These are phyloP conservation scores for Heteropelma amictum DNA, from an alignment of 2,888 invertebrate species.

Conservation along the genomic window DNA sequence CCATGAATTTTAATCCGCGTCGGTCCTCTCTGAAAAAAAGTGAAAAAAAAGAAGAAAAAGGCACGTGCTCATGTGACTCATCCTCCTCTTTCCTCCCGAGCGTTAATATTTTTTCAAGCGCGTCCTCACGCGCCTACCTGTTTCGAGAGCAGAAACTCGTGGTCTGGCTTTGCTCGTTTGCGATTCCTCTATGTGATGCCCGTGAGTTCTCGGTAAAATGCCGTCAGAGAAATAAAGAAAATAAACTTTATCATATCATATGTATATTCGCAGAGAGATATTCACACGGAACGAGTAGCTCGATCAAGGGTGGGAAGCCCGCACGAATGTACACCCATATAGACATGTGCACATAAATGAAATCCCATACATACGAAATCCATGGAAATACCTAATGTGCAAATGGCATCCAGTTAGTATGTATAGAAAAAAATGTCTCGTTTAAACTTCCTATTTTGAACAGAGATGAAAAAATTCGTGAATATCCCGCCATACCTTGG, in stretches of 20 bases:
- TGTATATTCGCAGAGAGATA: background rate
- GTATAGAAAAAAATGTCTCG: background rate
- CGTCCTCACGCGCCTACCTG: constrained; percentile 27
- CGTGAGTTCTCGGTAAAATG: background rate
- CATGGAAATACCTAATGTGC: constrained; percentile 45
- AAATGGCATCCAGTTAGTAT: constrained; percentile 26
- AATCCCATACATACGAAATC: constrained; percentile 42
- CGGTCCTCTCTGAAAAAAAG: constrained; percentile 48
- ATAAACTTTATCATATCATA: constrained; percentile 63
- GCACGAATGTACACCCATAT: background rate
- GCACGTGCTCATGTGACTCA: constrained; percentile 39
- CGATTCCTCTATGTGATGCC: constrained; percentile 25
- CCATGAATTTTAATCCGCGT: constrained; percentile 70
- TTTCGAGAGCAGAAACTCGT: constrained; percentile 18
- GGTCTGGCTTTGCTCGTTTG: constrained; percentile 15
- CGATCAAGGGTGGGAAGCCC: background rate
- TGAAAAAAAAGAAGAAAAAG: constrained; percentile 50
- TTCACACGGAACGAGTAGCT: background rate
- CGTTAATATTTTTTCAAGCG: constrained; percentile 61
- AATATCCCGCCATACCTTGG: too few relatives aligned
- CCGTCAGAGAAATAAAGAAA: constrained; percentile 63
- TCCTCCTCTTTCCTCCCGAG: constrained; percentile 11
- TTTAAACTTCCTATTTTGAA: constrained; percentile 13
- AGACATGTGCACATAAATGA: too few relatives aligned
- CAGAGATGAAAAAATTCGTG: background rate